Conservation (phyloP, 1,140 invertebrate species). For the Eriosoma lanigerum region DNA sequence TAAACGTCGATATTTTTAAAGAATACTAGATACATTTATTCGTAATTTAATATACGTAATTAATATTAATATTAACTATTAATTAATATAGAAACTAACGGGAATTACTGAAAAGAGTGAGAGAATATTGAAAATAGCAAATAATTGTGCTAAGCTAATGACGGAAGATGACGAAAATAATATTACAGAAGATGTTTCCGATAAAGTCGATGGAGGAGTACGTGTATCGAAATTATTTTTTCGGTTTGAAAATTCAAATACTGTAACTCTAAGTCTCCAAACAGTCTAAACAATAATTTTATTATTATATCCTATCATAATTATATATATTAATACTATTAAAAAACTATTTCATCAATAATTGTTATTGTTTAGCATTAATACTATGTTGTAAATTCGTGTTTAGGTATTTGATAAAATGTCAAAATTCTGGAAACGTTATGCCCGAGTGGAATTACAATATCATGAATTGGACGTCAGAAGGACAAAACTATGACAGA, state of each 20-base stretch:
- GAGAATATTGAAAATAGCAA: constrained; percentile 55
- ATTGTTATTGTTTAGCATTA: too few species aligned
- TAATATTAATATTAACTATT: too few species aligned
- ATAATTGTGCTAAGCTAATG: constrained; percentile 57
- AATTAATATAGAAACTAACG: constrained; percentile 56
- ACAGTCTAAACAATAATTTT: too few species aligned
- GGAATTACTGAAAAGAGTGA: constrained; percentile 56
- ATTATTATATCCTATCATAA: too few species aligned
- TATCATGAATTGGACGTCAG: not conserved
- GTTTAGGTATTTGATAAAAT: not conserved
- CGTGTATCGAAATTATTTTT: not conserved
- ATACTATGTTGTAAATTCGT: too few species aligned
- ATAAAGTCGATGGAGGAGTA: constrained; percentile 50
- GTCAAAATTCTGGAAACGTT: constrained; percentile 34
- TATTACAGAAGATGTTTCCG: constrained; percentile 38
- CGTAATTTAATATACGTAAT: too few species aligned
- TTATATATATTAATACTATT: too few species aligned
- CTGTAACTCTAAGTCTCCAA: too few species aligned
- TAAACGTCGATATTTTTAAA: too few species aligned
- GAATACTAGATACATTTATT: too few species aligned
- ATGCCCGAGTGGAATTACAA: not conserved
- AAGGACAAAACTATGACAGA: not conserved
- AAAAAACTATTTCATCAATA: too few species aligned
- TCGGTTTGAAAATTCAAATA: too few species aligned
- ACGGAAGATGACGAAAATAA: constrained; percentile 55